These are phyloP conservation scores for Eupleurogrammus muticus DNA, from an alignment of 2,797 vertebrate genomes.

Conservation along the genomic window DNA sequence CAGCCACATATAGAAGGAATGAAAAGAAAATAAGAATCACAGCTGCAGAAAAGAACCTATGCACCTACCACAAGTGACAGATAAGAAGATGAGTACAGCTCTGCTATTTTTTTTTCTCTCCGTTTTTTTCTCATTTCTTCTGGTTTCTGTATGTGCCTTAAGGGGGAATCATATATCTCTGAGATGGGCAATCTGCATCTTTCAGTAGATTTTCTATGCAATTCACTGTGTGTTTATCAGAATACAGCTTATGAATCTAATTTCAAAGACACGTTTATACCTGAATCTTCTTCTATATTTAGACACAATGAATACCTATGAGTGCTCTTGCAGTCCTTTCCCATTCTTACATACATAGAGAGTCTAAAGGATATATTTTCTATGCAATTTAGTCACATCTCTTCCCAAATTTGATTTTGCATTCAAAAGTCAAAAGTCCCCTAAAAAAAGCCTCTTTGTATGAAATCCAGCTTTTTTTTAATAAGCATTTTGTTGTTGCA, in stretches of 20 bases:
- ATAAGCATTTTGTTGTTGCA: constrained; percentile 55
- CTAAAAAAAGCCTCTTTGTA: not conserved
- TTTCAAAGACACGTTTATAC: not conserved
- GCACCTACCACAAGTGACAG: not conserved
- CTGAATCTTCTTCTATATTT: not conserved
- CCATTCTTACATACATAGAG: too few relatives aligned
- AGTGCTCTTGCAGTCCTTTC: too few relatives aligned
- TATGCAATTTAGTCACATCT: not conserved
- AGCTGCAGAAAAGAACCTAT: too few relatives aligned
- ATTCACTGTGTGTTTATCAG: not conserved
- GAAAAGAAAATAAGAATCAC: too few relatives aligned
- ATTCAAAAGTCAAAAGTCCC: constrained; percentile 2
- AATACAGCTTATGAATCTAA: not conserved
- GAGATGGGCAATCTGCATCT: not conserved
- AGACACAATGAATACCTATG: not conserved
- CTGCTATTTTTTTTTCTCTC: not conserved
- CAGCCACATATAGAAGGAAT: too few relatives aligned
- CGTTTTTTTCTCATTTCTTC: not conserved
- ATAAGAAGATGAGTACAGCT: not conserved
- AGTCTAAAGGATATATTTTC: not conserved
- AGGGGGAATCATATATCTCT: not conserved
- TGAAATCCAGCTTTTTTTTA: constrained; percentile 8
- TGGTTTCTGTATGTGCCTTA: not conserved
- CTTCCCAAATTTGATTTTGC: constrained; percentile 6
- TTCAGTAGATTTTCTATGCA: not conserved